Evolutionary conservation across 2,888 invertebrate genomes (phyloP).

Genomic region (Cerastoderma edule): DNA sequence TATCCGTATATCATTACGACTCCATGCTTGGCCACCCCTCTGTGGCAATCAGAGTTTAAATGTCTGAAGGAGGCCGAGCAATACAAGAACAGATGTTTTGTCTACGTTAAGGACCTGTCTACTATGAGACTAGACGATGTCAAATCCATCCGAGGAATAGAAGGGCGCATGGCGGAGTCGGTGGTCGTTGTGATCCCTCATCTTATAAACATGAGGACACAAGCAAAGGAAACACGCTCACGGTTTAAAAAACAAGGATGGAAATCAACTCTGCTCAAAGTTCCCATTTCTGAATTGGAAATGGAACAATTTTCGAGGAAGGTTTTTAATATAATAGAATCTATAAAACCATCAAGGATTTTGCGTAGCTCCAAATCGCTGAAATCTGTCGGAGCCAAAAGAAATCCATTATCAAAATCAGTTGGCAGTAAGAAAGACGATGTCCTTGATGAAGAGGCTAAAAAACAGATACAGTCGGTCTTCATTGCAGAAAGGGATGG

Average conservation of each 20-base stretch:
- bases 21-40: not conserved
- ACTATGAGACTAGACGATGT: not conserved
- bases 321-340: not conserved
- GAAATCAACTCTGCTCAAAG: not conserved
- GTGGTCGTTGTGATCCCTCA: not conserved
- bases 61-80: not conserved
- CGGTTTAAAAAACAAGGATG: not conserved
- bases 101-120: conserved; percentile 14
- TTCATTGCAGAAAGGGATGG: too few relatives aligned
- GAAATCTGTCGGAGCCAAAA: too few relatives aligned
- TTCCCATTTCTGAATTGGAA: not conserved
- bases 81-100: not conserved
- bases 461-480: too few relatives aligned
- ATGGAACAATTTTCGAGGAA: not conserved
- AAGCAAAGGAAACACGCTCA: not conserved
- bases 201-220: not conserved
- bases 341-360: too few relatives aligned
- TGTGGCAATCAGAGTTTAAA: not conserved
- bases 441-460: too few relatives aligned
- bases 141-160: not conserved
- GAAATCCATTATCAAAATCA: too few relatives aligned
- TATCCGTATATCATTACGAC: not conserved
- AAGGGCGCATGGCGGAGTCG: not conserved
- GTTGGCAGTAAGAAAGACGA: too few relatives aligned
- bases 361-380: too few relatives aligned